Evolutionary conservation across 2,888 invertebrate genomes (phyloP).

Genomic region (Tenthredo mesomela): DNA sequence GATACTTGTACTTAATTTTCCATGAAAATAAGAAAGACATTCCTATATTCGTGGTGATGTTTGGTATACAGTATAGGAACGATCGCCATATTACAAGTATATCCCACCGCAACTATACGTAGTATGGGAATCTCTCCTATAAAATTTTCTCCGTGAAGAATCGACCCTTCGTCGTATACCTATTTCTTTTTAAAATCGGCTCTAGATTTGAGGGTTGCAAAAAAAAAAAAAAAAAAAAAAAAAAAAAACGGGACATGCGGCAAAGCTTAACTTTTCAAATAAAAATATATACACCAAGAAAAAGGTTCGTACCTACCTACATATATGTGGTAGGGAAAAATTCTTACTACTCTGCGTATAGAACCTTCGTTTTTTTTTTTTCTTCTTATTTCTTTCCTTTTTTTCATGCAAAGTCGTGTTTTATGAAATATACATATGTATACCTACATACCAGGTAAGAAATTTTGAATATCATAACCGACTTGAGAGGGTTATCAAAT

Average conservation of each 20-base stretch:
- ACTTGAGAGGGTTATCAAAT: neutral
- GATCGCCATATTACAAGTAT: too few relatives aligned
- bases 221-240: too few relatives aligned
- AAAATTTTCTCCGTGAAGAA: too few relatives aligned
- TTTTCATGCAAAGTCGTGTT: neutral
- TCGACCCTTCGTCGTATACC: constrained; percentile 4
- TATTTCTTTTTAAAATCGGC: neutral
- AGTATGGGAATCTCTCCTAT: too few relatives aligned
- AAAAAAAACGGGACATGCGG: neutral
- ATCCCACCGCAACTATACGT: too few relatives aligned
- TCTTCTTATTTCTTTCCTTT: neutral
- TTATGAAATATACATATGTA: neutral
- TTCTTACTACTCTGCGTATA: neutral
- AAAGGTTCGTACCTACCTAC: neutral
- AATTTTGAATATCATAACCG: neutral
- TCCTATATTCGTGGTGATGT: too few relatives aligned
- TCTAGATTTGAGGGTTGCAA: neutral
- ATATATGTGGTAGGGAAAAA: neutral
- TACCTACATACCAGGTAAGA: neutral
- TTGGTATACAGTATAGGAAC: too few relatives aligned
- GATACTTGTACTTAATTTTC: too few relatives aligned
- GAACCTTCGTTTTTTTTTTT: neutral
- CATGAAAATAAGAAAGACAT: too few relatives aligned
- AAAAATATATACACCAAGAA: neutral
- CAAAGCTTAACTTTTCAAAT: neutral